Evolutionary conservation across 2,888 invertebrate genomes (phyloP).

Genomic region (Eupithecia pulchellata): DNA sequence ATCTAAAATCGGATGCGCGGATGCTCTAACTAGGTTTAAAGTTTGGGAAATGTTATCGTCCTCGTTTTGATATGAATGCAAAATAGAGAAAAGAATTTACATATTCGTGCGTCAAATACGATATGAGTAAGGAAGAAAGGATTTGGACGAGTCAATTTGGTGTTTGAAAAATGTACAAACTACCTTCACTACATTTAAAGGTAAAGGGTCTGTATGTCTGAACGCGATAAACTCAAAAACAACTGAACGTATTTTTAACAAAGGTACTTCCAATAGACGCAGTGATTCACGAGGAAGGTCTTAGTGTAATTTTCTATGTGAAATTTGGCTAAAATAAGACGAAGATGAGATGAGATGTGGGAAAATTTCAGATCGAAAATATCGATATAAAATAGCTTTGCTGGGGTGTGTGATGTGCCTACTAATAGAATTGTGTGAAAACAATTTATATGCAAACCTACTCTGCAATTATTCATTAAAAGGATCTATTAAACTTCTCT

Average conservation of each 20-base stretch:
- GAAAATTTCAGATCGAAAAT: too few relatives aligned
- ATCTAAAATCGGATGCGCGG: background rate
- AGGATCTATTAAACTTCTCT: background rate
- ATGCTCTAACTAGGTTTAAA: background rate
- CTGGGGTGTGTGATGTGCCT: too few relatives aligned
- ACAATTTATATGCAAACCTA: background rate
- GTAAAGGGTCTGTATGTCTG: background rate
- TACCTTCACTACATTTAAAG: background rate
- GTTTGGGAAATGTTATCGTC: background rate
- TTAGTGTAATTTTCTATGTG: background rate
- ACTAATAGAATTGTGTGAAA: background rate
- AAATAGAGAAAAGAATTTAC: background rate
- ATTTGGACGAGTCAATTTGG: background rate
- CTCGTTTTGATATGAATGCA: background rate
- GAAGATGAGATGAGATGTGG: too few relatives aligned
- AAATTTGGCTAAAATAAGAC: too few relatives aligned
- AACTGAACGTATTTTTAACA: background rate
- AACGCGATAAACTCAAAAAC: background rate
- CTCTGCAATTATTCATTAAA: background rate
- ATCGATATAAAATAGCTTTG: background rate
- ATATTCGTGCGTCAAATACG: background rate
- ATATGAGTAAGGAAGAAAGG: background rate
- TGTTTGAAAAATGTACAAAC: background rate
- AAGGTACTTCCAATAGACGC: background rate
- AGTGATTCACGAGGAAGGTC: background rate